Conservation (phyloP, 1,140 invertebrate species). For the Neuroterus valhalla region DNA sequence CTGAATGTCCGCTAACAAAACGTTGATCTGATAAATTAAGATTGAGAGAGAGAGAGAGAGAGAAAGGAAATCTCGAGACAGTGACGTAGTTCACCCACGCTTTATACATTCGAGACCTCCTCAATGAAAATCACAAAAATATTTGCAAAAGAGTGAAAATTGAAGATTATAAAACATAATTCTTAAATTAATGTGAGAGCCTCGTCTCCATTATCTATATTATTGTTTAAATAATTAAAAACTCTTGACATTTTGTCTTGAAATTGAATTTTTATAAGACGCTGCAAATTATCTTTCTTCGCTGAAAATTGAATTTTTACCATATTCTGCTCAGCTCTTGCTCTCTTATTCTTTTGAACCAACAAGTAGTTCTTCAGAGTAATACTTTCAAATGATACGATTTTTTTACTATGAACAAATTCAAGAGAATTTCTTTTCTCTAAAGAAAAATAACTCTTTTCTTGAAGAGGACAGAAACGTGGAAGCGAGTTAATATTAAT, state of each 20-base stretch:
- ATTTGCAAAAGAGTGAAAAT: no score
- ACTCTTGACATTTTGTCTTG: no score
- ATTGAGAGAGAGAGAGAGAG: conserved; percentile 6
- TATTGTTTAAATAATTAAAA: no score
- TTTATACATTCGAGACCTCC: neutral
- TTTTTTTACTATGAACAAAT: no score
- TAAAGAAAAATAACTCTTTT: neutral
- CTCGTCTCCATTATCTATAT: no score
- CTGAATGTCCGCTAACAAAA: conserved; percentile 7
- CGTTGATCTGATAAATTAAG: conserved; percentile 17
- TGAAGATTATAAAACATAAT: no score
- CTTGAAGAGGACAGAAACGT: neutral
- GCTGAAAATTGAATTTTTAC: neutral
- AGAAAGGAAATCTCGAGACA: conserved; percentile 14
- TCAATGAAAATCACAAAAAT: neutral
- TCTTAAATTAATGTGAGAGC: no score
- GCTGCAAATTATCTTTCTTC: neutral
- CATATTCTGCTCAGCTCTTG: neutral
- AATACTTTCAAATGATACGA: conserved; percentile 38
- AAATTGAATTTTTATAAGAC: no score
- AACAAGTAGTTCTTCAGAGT: conserved; percentile 62
- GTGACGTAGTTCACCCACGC: conserved; percentile 11
- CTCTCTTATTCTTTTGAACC: conserved; percentile 49
- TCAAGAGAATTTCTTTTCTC: neutral
- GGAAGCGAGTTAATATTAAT: neutral